A percentile compares a stretch with the other conserved stretches of the same genome.
Conservation (phyloP, 2,888 invertebrate species). For the Catocala sponsa region DNA sequence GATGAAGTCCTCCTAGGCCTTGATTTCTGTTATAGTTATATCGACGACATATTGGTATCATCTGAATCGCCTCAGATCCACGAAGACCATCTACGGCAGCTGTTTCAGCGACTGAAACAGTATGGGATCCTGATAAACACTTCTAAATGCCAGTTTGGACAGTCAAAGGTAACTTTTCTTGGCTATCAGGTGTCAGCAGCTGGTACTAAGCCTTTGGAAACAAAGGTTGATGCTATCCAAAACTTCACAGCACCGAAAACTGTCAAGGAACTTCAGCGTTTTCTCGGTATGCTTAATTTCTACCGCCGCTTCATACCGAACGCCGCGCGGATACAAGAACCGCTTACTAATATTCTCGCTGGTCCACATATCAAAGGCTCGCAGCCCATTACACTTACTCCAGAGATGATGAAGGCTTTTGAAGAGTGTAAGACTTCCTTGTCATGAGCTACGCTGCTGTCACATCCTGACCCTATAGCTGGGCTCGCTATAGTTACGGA, state of each 20-base stretch:
- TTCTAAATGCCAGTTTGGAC: conserved; percentile 24
- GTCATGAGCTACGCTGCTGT: conserved; percentile 53
- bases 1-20: no score
- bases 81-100: conserved; percentile 9
- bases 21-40: conserved; percentile 10
- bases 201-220: conserved; percentile 11
- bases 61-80: neutral
- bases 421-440: conserved; percentile 51
- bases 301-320: conserved; percentile 39
- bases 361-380: conserved; percentile 55
- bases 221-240: conserved; percentile 19
- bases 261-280: conserved; percentile 32
- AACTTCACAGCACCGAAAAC: conserved; percentile 33
- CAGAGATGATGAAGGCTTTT: conserved; percentile 43
- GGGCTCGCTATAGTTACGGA: conserved; percentile 58
- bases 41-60: conserved; percentile 26
- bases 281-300: conserved; percentile 47
- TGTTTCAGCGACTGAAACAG: conserved; percentile 10
- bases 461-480: conserved; percentile 55
- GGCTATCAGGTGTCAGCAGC: conserved; percentile 26
- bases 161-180: conserved; percentile 22
- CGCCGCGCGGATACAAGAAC: conserved; percentile 38
- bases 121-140: conserved; percentile 26
- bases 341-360: conserved; percentile 9
- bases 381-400: conserved; percentile 41